These are phyloP conservation scores for Hippoglossus stenolepis DNA, from an alignment of 2,113 vertebrate genomes.

Conservation along the genomic window DNA sequence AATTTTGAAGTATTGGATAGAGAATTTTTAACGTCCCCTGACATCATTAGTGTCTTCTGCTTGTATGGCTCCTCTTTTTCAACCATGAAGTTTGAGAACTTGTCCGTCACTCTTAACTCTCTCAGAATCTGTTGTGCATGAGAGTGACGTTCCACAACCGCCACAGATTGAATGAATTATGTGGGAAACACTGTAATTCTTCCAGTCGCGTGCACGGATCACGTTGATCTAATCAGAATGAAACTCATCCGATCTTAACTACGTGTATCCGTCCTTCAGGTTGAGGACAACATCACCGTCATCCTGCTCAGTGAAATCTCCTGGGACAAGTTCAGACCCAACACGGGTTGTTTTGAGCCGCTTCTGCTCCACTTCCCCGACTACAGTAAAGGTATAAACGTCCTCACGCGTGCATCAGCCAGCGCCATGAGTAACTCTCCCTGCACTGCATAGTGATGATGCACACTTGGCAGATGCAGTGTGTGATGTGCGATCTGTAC, in stretches of 20 bases:
- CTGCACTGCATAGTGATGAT: constrained; percentile 9
- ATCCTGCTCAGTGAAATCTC: constrained; percentile 94
- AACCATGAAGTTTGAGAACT: too few relatives aligned
- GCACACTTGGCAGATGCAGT: constrained; percentile 1
- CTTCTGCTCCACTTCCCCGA: constrained; percentile 93
- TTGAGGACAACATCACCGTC: constrained; percentile 91
- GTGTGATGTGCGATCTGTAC: constrained; percentile 53
- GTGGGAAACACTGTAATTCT: too few relatives aligned
- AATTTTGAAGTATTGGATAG: too few relatives aligned
- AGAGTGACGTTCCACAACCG: too few relatives aligned
- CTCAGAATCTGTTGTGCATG: too few relatives aligned
- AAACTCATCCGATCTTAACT: background rate
- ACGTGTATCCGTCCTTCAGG: constrained; percentile 74
- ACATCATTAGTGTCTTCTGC: too few relatives aligned
- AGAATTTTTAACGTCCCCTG: too few relatives aligned
- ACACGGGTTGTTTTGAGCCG: constrained; percentile 91
- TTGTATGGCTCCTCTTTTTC: too few relatives aligned
- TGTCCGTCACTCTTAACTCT: too few relatives aligned
- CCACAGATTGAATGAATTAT: too few relatives aligned
- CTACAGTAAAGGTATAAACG: constrained; percentile 93
- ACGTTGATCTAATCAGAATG: too few relatives aligned
- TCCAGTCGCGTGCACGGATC: too few relatives aligned
- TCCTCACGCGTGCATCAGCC: constrained; percentile 5
- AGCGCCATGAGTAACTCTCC: constrained; percentile 15
- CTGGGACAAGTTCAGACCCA: constrained; percentile 95